Base-by-base conservation (phyloP, 2,113 vertebrate species). In the Hippocampus comes region DNA sequence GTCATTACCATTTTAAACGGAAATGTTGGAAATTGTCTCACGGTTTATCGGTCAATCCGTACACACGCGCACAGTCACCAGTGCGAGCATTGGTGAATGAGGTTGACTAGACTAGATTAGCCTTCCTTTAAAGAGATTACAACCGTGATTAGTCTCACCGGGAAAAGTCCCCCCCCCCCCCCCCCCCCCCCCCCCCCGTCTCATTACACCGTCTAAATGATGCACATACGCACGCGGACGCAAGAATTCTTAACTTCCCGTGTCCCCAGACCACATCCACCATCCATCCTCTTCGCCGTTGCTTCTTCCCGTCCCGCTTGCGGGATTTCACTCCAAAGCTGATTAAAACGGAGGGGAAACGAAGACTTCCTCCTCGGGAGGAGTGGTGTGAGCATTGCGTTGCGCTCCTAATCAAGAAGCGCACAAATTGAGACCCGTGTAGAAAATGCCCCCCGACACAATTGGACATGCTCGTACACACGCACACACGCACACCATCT, bases 91-190 rank as follows among this genome's bases (percentile, higher is more conserved):
- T 12, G 18, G 61, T 90, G 87, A 90, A 90, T 85, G 83, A 88
- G 80, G 82, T 82, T 85, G 84, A 87, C 82, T 85, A 81, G 90
- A 90, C 87, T 84, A 86, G 89, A 92, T 93, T 91, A 90, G 83
- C 87, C 82, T 86, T 82, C 86, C 73, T 90, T 89, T 91, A 91
- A 91, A 91, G 86, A 89, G 90, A 91, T 93, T 92, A 91, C 80
- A 73, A 82, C 81, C 77, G 69, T 90, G 88, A 91, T 92, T 91
- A 91, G 87, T 90, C 90, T 90, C 89, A 78, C 82, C 89, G 87
- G 89, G 90, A 91, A 88, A 91, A 91, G 82, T 80, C 84, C 63
- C 42, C 84, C 5, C 84, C 91, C 30, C 30, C 30, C 0, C 30
- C 3, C 3, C 30, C 30, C 30, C 0, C 30, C 3, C 3, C 30